phyloP scores from a whole-genome alignment of 2,888 invertebrate genomes.

The Acleris literana region DNA sequence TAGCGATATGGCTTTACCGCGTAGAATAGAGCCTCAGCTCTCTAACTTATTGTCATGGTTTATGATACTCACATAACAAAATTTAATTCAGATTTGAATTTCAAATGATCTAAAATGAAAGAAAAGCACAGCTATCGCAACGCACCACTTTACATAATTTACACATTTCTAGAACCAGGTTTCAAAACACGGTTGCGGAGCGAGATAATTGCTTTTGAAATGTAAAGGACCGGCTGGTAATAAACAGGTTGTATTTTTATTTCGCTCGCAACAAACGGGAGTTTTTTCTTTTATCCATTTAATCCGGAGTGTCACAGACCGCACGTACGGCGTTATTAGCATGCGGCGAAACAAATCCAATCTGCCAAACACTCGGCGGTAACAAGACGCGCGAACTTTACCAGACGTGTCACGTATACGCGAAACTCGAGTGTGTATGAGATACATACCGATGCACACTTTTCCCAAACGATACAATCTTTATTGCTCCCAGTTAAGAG shows the following conservation, averaged over 20 bases:
- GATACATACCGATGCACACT: slow-evolving; percentile 46
- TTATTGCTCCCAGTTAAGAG: slow-evolving; percentile 44
- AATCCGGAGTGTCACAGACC: slow-evolving; percentile 57
- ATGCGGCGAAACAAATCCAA: slow-evolving; percentile 77
- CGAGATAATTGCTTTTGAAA: slow-evolving; percentile 33
- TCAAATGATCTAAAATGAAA: slow-evolving; percentile 1
- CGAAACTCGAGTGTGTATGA: slow-evolving; percentile 54
- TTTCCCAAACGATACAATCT: slow-evolving; percentile 36
- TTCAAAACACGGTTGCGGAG: slow-evolving; percentile 6
- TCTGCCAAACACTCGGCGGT: slow-evolving; percentile 70
- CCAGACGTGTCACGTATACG: slow-evolving; percentile 67
- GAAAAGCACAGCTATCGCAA: slow-evolving; percentile 3
- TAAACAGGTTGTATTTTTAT: slow-evolving; percentile 30
- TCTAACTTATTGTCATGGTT: no score
- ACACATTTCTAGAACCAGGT: slow-evolving; percentile 19
- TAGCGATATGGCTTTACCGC: no score
- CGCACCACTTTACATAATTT: slow-evolving; percentile 9
- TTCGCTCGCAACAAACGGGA: slow-evolving; percentile 30
- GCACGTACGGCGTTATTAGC: slow-evolving; percentile 68
- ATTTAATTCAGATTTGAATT: no score
- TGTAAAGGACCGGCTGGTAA: slow-evolving; percentile 14
- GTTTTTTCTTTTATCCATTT: slow-evolving; percentile 51
- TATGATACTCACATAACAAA: no score
- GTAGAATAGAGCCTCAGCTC: no score
- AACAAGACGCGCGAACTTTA: slow-evolving; percentile 73